phyloP scores from a whole-genome alignment of 2,797 vertebrate genomes.

The Clarias laeviceps region DNA sequence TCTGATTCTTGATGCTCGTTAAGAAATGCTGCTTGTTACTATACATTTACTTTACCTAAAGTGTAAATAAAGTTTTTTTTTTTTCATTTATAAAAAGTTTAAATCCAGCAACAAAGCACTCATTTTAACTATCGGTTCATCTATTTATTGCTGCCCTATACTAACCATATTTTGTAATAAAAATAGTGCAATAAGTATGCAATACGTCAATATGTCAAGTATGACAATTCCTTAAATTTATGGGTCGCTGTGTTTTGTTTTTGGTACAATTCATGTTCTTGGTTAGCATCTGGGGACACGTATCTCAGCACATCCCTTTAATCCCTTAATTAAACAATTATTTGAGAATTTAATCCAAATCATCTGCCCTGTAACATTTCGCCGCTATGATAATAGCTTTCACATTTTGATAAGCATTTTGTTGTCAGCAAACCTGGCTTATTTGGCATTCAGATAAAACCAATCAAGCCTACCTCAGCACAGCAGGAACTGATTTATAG shows the following conservation, averaged over 20 bases:
- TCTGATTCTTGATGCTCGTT: too few species aligned
- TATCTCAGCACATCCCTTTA: too few species aligned
- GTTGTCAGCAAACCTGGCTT: not conserved
- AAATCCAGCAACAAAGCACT: not conserved
- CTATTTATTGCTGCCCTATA: not conserved
- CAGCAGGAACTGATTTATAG: conserved; percentile 30
- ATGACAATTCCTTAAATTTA: too few species aligned
- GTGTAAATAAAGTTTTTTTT: not conserved
- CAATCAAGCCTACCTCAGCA: conserved; percentile 20
- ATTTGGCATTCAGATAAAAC: conserved; percentile 3
- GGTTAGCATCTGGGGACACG: not conserved
- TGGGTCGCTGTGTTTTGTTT: not conserved
- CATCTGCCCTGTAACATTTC: not conserved
- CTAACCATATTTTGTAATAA: not conserved
- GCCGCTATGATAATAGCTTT: not conserved
- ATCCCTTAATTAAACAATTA: not conserved
- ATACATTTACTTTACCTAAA: not conserved
- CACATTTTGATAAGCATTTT: not conserved
- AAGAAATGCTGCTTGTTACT: not conserved
- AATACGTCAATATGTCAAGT: too few species aligned
- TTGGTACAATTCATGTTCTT: not conserved
- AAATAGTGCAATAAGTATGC: not conserved
- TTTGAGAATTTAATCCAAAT: not conserved
- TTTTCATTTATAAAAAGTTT: not conserved
- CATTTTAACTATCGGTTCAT: not conserved